Evolutionary conservation across 2,113 vertebrate species (phyloP).

Genomic region (Neotragus moschatus): DNA sequence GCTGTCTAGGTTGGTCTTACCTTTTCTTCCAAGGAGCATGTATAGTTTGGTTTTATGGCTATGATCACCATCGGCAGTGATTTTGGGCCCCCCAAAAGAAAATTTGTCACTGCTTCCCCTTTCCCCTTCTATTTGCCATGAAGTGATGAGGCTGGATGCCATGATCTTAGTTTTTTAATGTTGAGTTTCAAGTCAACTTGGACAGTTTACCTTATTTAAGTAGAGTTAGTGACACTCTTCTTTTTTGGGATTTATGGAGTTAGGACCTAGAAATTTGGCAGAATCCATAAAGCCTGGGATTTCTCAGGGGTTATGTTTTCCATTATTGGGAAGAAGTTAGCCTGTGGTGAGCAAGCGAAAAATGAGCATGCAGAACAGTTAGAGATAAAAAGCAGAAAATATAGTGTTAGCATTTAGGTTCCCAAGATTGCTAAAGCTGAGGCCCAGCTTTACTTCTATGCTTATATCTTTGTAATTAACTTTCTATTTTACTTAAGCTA

Average conservation of each 20-base stretch:
- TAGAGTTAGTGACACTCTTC: neutral
- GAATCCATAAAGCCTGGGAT: neutral
- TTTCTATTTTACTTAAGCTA: neutral
- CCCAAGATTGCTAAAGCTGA: neutral
- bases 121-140: neutral
- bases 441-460: neutral
- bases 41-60: neutral
- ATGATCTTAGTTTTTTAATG: neutral
- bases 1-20: neutral
- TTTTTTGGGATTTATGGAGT: neutral
- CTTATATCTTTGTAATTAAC: neutral
- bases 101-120: neutral
- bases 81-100: neutral
- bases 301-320: neutral
- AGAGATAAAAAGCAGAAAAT: neutral
- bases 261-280: neutral
- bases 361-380: neutral
- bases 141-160: neutral
- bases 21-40: neutral
- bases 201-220: neutral
- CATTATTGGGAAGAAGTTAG: neutral
- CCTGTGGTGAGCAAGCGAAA: neutral
- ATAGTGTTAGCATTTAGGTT: neutral
- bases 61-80: neutral
- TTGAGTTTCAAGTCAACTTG: neutral